Percentiles rank a stretch among this genome's conserved stretches.
phyloP scores from a whole-genome alignment of 2,113 vertebrate species.

The Dinomys branickii region DNA sequence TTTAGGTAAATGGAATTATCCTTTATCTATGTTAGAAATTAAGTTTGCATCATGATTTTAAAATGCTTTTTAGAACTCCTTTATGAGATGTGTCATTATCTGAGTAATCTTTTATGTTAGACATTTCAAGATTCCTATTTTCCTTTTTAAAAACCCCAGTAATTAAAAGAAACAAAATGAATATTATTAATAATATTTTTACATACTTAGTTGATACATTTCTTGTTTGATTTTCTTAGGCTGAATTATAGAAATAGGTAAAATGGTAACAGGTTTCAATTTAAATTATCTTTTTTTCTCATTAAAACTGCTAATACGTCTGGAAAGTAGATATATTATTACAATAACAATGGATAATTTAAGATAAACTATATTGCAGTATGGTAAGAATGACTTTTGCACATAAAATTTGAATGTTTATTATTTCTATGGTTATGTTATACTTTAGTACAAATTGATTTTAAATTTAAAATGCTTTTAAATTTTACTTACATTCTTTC shows the following conservation, averaged over 20 bases:
- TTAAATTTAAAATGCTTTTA: slow-evolving; percentile 5
- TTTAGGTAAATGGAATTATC: not conserved
- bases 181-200: not conserved
- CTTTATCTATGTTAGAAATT: not conserved
- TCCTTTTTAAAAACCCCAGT: not conserved
- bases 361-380: not conserved
- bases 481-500: not conserved
- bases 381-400: not conserved
- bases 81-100: not conserved
- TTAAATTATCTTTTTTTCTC: slow-evolving; percentile 18
- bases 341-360: not conserved
- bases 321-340: slow-evolving; percentile 7
- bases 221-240: not conserved
- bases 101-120: not conserved
- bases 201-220: not conserved
- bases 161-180: slow-evolving; percentile 10
- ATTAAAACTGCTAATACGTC: not conserved
- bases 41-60: not conserved
- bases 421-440: not conserved
- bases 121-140: not conserved
- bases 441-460: not conserved
- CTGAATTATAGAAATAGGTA: slow-evolving; percentile 35
- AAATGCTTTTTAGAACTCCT: not conserved
- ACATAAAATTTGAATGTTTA: not conserved
- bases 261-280: not conserved